Conservation (phyloP, 2,113 vertebrate genomes). For the Pluvianellus socialis region DNA sequence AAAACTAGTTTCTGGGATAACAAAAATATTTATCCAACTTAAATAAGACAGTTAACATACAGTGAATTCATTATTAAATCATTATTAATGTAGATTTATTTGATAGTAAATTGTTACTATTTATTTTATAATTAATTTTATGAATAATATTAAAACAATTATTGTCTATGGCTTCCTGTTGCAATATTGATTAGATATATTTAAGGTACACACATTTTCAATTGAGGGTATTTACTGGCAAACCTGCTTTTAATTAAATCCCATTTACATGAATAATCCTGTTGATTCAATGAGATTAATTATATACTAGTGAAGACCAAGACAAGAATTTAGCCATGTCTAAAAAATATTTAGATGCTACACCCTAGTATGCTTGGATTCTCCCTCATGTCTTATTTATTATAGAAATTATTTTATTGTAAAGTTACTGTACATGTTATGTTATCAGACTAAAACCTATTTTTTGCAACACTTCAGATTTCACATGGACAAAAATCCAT, state of each 20-base stretch:
- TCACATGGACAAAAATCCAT: not conserved
- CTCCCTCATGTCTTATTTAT: not conserved
- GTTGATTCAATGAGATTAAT: conserved; percentile 9
- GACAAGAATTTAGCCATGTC: not conserved
- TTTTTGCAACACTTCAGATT: not conserved
- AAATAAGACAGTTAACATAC: rapidly evolving
- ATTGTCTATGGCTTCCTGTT: not conserved
- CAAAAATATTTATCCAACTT: not conserved
- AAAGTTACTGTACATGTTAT: not conserved
- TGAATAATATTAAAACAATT: not conserved
- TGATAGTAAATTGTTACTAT: not conserved
- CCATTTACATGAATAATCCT: conserved; percentile 6
- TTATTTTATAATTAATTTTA: not conserved
- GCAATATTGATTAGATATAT: not conserved
- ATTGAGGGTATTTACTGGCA: not conserved
- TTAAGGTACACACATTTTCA: not conserved
- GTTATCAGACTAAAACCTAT: not conserved
- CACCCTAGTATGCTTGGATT: not conserved
- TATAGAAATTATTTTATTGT: not conserved
- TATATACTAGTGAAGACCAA: not conserved
- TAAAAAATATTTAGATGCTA: conserved; percentile 11
- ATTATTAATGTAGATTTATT: not conserved
- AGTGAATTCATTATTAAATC: not conserved
- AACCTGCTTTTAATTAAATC: conserved; percentile 19
- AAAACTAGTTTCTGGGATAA: not conserved